Conservation (phyloP, 2,113 vertebrate species). For the Bos indicus region DNA sequence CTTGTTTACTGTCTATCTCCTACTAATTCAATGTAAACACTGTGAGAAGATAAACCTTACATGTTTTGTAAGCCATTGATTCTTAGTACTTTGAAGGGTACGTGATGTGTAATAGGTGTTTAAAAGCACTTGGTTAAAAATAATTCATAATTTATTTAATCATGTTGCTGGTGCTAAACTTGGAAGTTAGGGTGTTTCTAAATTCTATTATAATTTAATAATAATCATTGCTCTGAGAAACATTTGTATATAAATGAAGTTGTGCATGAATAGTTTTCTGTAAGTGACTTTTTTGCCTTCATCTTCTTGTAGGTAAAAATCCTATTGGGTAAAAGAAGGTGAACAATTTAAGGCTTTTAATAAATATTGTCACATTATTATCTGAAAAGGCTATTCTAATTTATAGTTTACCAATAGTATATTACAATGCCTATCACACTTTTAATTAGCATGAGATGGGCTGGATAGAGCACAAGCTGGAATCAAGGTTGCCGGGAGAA, state of each 20-base stretch:
- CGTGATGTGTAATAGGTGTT: neutral
- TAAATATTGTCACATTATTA: neutral
- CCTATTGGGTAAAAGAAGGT: neutral
- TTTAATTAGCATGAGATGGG: neutral
- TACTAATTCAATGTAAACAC: neutral
- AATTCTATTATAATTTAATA: neutral
- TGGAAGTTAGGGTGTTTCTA: neutral
- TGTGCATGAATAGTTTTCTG: neutral
- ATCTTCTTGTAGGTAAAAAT: neutral
- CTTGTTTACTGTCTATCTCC: neutral
- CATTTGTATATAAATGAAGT: neutral
- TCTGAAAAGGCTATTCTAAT: neutral
- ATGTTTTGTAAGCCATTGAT: neutral
- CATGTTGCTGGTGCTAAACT: neutral
- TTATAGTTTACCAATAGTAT: neutral
- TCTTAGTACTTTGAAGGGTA: neutral
- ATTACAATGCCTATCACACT: neutral
- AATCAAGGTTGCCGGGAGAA: no score
- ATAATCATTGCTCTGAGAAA: neutral
- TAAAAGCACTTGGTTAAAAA: neutral
- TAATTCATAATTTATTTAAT: neutral
- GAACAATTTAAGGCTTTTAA: neutral
- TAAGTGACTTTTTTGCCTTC: neutral
- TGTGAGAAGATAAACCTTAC: neutral
- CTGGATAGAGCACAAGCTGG: neutral